Evolutionary conservation across 2,113 vertebrate genomes (phyloP), one percentile per base, ranked within the genome.

Genomic region (Grammomys dolichurus): DNA sequence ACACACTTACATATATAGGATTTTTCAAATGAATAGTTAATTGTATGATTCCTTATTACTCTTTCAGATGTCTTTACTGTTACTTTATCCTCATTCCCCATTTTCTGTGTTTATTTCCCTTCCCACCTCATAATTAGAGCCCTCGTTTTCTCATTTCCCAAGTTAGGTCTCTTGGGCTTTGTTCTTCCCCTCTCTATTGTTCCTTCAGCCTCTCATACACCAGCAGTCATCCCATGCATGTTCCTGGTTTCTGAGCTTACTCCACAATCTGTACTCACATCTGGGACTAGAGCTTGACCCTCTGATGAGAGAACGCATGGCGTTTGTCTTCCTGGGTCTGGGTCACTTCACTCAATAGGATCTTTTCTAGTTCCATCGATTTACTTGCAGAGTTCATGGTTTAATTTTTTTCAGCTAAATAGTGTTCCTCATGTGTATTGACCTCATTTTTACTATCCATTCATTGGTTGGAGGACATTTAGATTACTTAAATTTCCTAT

Each of bases 191-290:
- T 43, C 13, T 84, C n/a, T 9, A 9, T 84, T 40, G 12, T 40
- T 9, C 22, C 7, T 24, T 40, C 0, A 0, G 24, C 13, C 3
- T 60, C n/a, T 43, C 14, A 9, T 17, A 63, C n/a, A 13, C 54
- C 11, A 40, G 20, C 11, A 82, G 78, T 58, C 20, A 24, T 58
- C 51, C 80, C 56, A 28, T 43, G 56, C 43, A 40, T 22, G 60
- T 40, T 60, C 7, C 22, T 43, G 13, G 16, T 63, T 63, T 28
- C 22, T 63, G 81, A 16, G 12, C n/a, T 63, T 63, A 63, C 56
- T 63, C 56, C 1, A 40, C 22, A 43, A 9, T 63, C 26, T 84
- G 56, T 84, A 16, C n/a, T 60, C n/a, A 84, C 7, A 43, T 63
- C 12, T 84, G 5, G 40, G n/a, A 9, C 40, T 43, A 22, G 80